A percentile compares a stretch with the other conserved stretches of the same genome.
Evolutionary conservation across 2,888 invertebrate species (phyloP).

Genomic region (Polymixis lichenea): DNA sequence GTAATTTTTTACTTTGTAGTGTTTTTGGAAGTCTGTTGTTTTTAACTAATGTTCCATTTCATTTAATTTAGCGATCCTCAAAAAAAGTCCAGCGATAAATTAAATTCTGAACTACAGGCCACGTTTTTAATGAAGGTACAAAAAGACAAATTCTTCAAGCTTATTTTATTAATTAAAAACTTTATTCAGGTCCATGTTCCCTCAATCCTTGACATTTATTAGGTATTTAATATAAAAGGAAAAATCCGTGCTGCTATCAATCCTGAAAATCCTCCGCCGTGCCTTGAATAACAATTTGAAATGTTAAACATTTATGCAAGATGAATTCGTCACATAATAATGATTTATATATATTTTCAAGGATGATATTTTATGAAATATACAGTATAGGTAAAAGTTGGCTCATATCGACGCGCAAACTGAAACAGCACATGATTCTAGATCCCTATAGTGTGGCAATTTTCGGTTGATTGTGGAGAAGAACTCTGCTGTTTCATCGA

Average conservation of each 20-base stretch:
- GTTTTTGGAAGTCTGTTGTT: too few species aligned
- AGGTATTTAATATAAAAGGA: constrained; percentile 37
- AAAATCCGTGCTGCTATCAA: constrained; percentile 40
- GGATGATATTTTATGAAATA: background rate
- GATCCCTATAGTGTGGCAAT: too few species aligned
- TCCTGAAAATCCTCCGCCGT: constrained; percentile 38
- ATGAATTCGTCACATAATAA: background rate
- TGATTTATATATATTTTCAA: background rate
- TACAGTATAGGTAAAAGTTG: too few species aligned
- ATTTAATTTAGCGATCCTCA: background rate
- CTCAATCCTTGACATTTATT: constrained; percentile 33
- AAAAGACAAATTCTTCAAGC: background rate
- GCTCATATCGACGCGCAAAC: too few species aligned
- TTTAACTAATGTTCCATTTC: background rate
- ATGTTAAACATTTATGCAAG: constrained; percentile 11
- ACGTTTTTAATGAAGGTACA: constrained; percentile 2
- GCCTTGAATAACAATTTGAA: constrained; percentile 57
- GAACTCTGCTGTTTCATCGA: too few species aligned
- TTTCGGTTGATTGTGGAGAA: too few species aligned
- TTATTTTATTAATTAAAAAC: constrained; percentile 30
- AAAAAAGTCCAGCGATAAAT: constrained; percentile 10
- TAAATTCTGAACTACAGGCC: background rate
- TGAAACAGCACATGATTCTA: too few species aligned
- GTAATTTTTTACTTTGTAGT: too few species aligned
- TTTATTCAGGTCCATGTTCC: constrained; percentile 36